Evolutionary conservation across 2,113 vertebrate genomes (phyloP).

Genomic region (Origma solitaria): DNA sequence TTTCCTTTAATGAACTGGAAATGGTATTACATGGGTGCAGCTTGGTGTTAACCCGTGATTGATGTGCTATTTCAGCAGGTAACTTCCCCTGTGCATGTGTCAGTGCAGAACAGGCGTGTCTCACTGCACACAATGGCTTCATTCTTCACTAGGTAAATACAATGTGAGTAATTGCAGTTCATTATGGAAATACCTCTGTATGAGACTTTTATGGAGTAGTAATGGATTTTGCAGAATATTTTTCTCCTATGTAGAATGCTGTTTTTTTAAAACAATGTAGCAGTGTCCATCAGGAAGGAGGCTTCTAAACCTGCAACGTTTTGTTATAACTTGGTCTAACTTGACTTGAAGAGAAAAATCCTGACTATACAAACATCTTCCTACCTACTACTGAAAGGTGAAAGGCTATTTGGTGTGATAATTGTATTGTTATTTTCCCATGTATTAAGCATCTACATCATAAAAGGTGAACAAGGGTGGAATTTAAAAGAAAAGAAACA

Average conservation of each 20-base stretch:
- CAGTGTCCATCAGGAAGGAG: background rate
- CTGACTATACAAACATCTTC: background rate
- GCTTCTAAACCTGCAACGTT: background rate
- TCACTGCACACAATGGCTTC: background rate
- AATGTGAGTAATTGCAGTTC: conserved; percentile 39
- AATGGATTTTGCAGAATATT: conserved; percentile 21
- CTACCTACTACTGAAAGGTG: background rate
- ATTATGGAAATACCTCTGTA: conserved; percentile 38
- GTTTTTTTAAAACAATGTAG: background rate
- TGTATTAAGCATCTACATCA: background rate
- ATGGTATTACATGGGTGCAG: background rate
- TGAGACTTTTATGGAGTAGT: background rate
- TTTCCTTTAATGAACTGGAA: conserved; percentile 29
- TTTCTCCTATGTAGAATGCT: background rate
- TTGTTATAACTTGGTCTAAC: background rate
- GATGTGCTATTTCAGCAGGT: conserved; percentile 38
- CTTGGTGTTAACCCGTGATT: background rate
- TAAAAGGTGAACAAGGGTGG: background rate
- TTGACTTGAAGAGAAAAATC: background rate
- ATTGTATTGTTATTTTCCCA: background rate
- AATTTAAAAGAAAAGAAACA: background rate
- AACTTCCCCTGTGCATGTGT: background rate
- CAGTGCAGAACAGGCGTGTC: conserved; percentile 26
- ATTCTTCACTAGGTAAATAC: conserved; percentile 44
- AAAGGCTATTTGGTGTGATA: background rate